Conservation (phyloP, 1,140 invertebrate genomes). For the Cheumatopsyche charites region DNA sequence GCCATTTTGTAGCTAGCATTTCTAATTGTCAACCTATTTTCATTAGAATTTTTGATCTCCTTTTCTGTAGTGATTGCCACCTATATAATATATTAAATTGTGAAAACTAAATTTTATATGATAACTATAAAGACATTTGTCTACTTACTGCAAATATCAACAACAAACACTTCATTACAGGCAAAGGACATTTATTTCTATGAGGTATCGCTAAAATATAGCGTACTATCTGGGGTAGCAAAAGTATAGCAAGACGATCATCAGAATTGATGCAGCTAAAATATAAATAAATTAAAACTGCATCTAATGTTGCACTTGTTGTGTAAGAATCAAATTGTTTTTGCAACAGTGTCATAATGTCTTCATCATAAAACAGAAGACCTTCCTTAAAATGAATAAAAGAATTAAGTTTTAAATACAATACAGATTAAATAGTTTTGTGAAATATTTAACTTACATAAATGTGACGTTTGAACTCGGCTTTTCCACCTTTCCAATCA, state of each 20-base stretch:
- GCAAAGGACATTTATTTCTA: conserved; percentile 26
- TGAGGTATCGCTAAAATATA: conserved; percentile 38
- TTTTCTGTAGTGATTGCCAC: background rate
- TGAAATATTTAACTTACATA: conserved; percentile 39
- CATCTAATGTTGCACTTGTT: conserved; percentile 33
- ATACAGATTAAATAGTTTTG: too few species aligned
- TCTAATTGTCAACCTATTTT: conserved; percentile 33
- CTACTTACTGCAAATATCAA: conserved; percentile 45
- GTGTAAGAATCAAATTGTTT: conserved; percentile 34
- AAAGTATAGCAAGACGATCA: background rate
- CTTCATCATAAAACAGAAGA: conserved; percentile 27
- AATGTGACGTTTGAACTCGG: conserved; percentile 37
- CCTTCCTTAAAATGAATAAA: conserved; percentile 41
- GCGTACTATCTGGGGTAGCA: conserved; percentile 40
- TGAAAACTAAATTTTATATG: too few species aligned
- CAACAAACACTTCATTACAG: conserved; percentile 45
- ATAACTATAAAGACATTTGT: too few species aligned
- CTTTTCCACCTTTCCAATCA: conserved; percentile 37
- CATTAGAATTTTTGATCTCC: conserved; percentile 19
- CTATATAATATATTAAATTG: background rate
- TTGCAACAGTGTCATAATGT: conserved; percentile 36
- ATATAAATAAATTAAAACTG: conserved; percentile 42
- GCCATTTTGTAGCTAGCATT: conserved; percentile 39
- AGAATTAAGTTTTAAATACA: too few species aligned
- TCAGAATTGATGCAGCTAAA: conserved; percentile 34